Evolutionary conservation across 2,888 invertebrate genomes (phyloP).

Genomic region (Diaphora mendica): DNA sequence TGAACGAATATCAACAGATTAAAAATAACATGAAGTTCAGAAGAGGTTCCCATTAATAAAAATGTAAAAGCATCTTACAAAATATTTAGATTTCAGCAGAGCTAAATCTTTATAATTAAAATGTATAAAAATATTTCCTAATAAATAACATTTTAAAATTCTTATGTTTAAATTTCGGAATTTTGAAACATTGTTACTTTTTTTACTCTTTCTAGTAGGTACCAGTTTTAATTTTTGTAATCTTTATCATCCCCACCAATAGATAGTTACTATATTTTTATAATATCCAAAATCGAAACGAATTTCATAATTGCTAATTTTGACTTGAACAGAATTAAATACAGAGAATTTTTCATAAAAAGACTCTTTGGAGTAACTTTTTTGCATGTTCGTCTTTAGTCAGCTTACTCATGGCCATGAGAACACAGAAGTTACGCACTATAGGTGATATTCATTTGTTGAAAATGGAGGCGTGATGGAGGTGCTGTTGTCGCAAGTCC

Average conservation of each 20-base stretch:
- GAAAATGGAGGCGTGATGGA: slow-evolving; percentile 85
- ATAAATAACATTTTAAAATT: background rate
- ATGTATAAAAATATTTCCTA: background rate
- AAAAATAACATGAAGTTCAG: background rate
- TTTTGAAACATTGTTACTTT: background rate
- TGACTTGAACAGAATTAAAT: background rate
- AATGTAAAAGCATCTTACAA: background rate
- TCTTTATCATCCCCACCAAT: background rate
- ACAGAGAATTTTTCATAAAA: background rate
- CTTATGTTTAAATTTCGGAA: background rate
- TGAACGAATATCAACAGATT: background rate
- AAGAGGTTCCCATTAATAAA: background rate
- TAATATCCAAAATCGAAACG: background rate
- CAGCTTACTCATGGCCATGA: slow-evolving; percentile 46
- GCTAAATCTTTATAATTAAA: background rate
- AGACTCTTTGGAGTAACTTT: slow-evolving; percentile 12
- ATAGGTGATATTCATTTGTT: slow-evolving; percentile 80
- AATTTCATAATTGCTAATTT: background rate
- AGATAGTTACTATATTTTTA: background rate
- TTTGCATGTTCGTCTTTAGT: slow-evolving; percentile 50
- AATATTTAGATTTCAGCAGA: background rate
- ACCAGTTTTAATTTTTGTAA: background rate
- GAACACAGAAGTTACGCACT: slow-evolving; percentile 59
- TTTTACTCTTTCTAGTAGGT: background rate
- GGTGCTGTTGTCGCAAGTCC: slow-evolving; percentile 76